Evolutionary conservation across 2,888 invertebrate genomes (phyloP).

Genomic region (Thymelicus acteon): DNA sequence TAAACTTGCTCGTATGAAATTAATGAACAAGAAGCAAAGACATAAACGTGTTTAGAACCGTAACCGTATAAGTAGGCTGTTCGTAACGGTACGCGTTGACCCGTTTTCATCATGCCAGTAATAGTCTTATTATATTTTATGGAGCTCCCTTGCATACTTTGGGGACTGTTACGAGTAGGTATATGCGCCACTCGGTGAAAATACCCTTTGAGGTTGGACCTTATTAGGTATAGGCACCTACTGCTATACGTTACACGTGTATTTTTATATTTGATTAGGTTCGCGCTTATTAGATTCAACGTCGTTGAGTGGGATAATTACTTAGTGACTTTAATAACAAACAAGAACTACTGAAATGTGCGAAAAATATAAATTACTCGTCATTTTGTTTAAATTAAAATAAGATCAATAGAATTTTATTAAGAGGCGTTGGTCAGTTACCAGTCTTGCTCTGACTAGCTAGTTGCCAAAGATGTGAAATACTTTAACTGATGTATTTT

Average conservation of each 20-base stretch:
- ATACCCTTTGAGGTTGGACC: conserved; percentile 57
- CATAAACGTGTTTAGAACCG: conserved; percentile 18
- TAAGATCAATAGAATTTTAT: too few species aligned
- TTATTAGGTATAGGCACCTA: conserved; percentile 60
- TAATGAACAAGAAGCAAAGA: conserved; percentile 15
- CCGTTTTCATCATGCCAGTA: conserved; percentile 62
- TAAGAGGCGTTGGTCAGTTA: too few species aligned
- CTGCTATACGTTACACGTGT: conserved; percentile 52
- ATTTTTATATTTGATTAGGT: conserved; percentile 58
- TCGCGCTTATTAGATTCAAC: conserved; percentile 46
- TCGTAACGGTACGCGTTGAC: conserved; percentile 49
- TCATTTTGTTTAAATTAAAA: too few species aligned
- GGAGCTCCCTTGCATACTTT: conserved; percentile 67
- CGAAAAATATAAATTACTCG: too few species aligned
- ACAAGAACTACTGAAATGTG: neutral
- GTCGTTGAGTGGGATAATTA: conserved; percentile 40
- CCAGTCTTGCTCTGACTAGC: too few species aligned
- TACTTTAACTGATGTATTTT: too few species aligned
- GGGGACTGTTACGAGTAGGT: conserved; percentile 62
- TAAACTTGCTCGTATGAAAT: conserved; percentile 10
- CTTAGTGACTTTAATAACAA: conserved; percentile 33
- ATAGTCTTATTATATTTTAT: conserved; percentile 81
- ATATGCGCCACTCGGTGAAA: conserved; percentile 56
- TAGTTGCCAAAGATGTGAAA: too few species aligned
- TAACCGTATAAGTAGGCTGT: conserved; percentile 27